A percentile compares a stretch with the other conserved stretches of the same genome.
These are phyloP conservation scores for Halictus rubicundus DNA, from an alignment of 1,140 invertebrate species.

Conservation along the genomic window DNA sequence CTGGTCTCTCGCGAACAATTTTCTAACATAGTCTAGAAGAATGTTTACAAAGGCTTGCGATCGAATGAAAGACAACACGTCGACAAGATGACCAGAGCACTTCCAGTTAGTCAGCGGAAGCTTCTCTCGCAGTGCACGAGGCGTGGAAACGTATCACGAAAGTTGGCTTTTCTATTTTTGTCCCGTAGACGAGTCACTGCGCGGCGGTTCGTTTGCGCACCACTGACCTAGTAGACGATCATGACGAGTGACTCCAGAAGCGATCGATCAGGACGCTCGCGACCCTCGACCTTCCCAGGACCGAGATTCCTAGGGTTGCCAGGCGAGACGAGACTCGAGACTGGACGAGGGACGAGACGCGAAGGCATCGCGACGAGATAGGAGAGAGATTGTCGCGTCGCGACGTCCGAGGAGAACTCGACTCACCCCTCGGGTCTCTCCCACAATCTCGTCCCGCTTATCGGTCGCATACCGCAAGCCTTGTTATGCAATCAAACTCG, in stretches of 20 bases:
- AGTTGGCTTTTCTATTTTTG: too few relatives aligned
- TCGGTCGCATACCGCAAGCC: conserved; percentile 27
- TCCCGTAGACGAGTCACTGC: too few relatives aligned
- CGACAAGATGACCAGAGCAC: too few relatives aligned
- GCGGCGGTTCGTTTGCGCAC: neutral
- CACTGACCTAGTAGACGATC: conserved; percentile 42
- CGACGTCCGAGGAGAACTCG: neutral
- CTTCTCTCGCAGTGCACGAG: too few relatives aligned
- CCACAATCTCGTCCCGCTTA: conserved; percentile 15
- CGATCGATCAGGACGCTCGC: conserved; percentile 50
- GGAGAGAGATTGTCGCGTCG: neutral
- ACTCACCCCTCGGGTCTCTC: neutral
- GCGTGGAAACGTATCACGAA: too few relatives aligned
- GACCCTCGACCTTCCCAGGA: conserved; percentile 42
- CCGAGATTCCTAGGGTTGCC: conserved; percentile 10
- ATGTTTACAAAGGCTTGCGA: too few relatives aligned
- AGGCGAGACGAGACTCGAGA: neutral
- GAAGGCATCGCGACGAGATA: conserved; percentile 21
- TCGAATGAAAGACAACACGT: too few relatives aligned
- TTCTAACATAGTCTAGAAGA: too few relatives aligned
- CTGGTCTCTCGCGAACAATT: too few relatives aligned
- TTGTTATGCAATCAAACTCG: conserved; percentile 44
- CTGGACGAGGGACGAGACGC: neutral
- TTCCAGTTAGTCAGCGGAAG: too few relatives aligned
- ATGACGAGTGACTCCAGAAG: conserved; percentile 41